These are phyloP conservation scores for Eubasilissa regina DNA, from an alignment of 1,140 invertebrate species.

Conservation along the genomic window DNA sequence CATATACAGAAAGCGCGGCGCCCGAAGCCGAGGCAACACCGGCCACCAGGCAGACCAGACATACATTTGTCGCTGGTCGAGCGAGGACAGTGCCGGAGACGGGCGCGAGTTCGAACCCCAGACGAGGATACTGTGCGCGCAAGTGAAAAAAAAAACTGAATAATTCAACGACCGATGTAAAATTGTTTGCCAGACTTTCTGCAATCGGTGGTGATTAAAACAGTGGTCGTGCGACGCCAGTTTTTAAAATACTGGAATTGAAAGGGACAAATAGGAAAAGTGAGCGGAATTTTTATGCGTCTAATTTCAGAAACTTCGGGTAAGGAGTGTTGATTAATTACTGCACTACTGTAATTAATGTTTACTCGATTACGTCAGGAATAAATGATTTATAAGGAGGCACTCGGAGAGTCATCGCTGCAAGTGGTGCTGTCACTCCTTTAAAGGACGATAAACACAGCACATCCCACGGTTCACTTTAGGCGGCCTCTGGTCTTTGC, in stretches of 20 bases:
- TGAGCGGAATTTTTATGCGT: background rate
- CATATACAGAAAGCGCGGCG: background rate
- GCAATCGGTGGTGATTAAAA: background rate
- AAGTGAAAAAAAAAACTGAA: background rate
- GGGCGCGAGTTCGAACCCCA: conserved; percentile 28
- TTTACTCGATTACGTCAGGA: background rate
- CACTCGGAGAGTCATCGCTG: background rate
- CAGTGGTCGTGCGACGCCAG: background rate
- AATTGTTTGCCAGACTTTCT: too few relatives aligned
- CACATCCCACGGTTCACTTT: conserved; percentile 18
- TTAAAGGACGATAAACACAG: conserved; percentile 13
- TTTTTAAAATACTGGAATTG: background rate
- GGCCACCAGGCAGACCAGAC: too few relatives aligned
- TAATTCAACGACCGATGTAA: background rate
- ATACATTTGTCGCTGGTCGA: conserved; percentile 12
- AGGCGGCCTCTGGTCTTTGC: background rate
- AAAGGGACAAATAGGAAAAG: background rate
- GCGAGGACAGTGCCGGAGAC: background rate
- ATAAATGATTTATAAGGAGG: background rate
- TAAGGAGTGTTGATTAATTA: background rate
- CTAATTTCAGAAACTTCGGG: background rate
- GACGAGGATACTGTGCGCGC: background rate
- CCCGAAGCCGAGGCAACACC: background rate
- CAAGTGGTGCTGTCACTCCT: conserved; percentile 11
- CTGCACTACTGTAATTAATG: background rate